phyloP scores from a whole-genome alignment of 2,888 invertebrate species.

The Bibio marci region DNA sequence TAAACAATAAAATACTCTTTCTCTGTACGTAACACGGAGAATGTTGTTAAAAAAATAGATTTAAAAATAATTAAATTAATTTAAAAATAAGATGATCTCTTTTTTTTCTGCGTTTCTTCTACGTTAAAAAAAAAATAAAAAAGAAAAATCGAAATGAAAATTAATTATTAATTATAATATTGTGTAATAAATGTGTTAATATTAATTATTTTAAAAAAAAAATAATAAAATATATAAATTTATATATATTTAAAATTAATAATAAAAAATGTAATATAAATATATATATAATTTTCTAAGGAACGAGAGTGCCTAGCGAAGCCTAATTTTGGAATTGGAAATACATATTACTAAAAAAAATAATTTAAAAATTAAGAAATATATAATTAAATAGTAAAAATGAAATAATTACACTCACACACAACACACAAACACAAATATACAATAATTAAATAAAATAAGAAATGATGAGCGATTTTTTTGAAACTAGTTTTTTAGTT shows the following conservation, averaged over 20 bases:
- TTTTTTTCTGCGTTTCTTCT: too few species aligned
- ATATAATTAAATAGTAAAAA: background rate
- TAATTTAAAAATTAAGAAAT: too few species aligned
- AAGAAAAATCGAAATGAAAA: too few species aligned
- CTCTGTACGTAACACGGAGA: background rate
- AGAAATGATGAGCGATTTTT: background rate
- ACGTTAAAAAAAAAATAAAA: too few species aligned
- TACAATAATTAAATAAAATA: background rate
- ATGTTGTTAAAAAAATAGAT: too few species aligned
- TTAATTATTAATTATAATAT: too few species aligned
- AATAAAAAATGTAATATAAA: background rate
- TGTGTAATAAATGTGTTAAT: too few species aligned
- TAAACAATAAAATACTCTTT: background rate
- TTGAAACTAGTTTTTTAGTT: too few species aligned
- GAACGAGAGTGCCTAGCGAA: slow-evolving; percentile 5
- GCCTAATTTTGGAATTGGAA: background rate
- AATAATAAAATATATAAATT: background rate
- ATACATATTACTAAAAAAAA: background rate
- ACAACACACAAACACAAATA: background rate
- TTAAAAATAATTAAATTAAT: too few species aligned
- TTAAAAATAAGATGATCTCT: too few species aligned
- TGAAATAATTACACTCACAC: background rate
- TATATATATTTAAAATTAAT: background rate
- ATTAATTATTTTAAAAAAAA: background rate
- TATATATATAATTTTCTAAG: background rate